A percentile compares a stretch with the other conserved stretches of the same genome.
These are phyloP conservation scores for Mimachlamys varia DNA, from an alignment of 2,888 invertebrate genomes.

Conservation along the genomic window DNA sequence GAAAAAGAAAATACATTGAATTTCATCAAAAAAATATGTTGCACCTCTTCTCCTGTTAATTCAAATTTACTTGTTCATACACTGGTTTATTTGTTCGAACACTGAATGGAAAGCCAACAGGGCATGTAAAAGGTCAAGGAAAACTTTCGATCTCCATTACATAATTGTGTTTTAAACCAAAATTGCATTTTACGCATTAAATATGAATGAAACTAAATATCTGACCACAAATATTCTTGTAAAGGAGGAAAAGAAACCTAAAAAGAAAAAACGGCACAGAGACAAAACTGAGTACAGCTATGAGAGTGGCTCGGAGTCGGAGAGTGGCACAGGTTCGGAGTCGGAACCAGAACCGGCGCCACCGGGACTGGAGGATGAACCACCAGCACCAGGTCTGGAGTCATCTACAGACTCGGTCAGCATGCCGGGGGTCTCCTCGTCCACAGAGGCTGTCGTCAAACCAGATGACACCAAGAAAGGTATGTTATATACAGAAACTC, in stretches of 20 bases:
- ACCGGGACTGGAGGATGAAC: conserved; percentile 69
- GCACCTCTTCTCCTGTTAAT: too few species aligned
- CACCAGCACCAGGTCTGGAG: conserved; percentile 66
- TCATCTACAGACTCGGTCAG: conserved; percentile 41
- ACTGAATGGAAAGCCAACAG: too few species aligned
- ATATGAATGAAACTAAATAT: not conserved
- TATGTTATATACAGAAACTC: not conserved
- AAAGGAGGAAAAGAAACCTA: conserved; percentile 64
- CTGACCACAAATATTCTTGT: conserved; percentile 15
- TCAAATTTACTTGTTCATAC: too few species aligned
- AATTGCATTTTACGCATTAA: too few species aligned
- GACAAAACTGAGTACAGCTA: conserved; percentile 77
- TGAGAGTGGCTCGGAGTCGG: conserved; percentile 78
- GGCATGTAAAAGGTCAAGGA: too few species aligned
- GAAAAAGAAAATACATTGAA: too few species aligned
- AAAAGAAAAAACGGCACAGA: conserved; percentile 71
- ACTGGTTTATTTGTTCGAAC: too few species aligned
- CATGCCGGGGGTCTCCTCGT: conserved; percentile 44
- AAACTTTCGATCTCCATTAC: too few species aligned
- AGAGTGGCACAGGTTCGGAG: conserved; percentile 76
- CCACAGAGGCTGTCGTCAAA: conserved; percentile 38
- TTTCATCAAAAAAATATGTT: too few species aligned
- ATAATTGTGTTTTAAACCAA: too few species aligned
- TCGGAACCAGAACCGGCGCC: conserved; percentile 82
- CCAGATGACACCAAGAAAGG: conserved; percentile 40